Evolutionary conservation across 2,888 invertebrate species (phyloP), one percentile per base, ranked within the genome.

Genomic region (Lasioglossum villosulum): DNA sequence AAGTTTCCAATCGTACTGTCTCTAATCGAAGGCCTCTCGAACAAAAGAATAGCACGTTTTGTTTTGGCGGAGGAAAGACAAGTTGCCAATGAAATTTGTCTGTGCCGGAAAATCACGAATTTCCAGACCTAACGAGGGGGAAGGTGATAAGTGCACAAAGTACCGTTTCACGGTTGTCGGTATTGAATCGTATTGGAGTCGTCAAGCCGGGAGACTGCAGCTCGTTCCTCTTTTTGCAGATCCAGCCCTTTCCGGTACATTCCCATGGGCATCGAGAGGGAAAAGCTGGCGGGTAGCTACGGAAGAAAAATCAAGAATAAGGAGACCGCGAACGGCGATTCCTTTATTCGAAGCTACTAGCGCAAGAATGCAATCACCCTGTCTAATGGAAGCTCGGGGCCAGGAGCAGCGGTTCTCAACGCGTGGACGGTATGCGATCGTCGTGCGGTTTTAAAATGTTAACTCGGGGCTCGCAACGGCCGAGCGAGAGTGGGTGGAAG

Each of bases 341-440:
- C 84, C 84, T 89, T 88, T 84, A 88, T 88, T 87, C 80, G 86
- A 81, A 75, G 77, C 84, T 73, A 77, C 74, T 76, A 74, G 86
- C 78, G 84, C 82, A 86, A 87, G 88, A 90, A 87, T 85, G 87
- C 86, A 89, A 91, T 90, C 88, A 81, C 80, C 80, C 80, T 76
- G 77, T 68, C 83, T 88, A 87, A 90, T 87, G 80, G 86, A 80
- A 72, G 82, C 79, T 72, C 75, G 66, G 63, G 63, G 74, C 83
- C 30, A 68, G 56, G 71, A 75, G 1, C 80, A 78, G 68, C n/a
- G 86, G 75, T 84, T 78, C 80, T 71, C 84, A 63, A 39, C 12
- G 45, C 34, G 16, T 56, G 66, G 34, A 19, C 37, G 27, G 27
- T 1, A 5, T 5, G 14, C 71, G 34, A 56, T 19, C 34, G 14